Base-by-base conservation (phyloP, 2,113 vertebrate species). In the Mirounga angustirostris region DNA sequence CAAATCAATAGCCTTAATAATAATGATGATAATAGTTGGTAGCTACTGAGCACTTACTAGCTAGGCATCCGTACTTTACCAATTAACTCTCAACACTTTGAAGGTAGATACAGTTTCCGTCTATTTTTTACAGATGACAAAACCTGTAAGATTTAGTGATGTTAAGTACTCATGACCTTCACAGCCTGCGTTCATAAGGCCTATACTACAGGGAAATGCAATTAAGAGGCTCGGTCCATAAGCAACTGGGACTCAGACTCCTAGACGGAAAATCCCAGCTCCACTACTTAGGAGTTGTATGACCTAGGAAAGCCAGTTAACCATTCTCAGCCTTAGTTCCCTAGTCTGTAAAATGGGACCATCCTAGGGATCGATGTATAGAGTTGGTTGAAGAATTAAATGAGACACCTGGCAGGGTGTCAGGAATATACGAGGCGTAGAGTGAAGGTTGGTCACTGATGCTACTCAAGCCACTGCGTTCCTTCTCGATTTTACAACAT, bases 1-100 rank as follows among this genome's bases (percentile, higher is more conserved):
- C 30, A 33, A 87, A 95, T 71, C 43, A 56, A 93, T 14, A 56
- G 56, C 33, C 67, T 91, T 81, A 90, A 81, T 59, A 86, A 58
- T 89, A 89, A 89, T 0, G 5, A 94, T 0, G 4, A 54, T 73
- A 85, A 69, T 7, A 69, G 82, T 4, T 59, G 18, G 11, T 65
- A 83, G 61, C 92, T 69, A 76, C 52, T 76, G 58, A 94, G 56
- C 28, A 89, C 52, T 88, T 69, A 69, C 12, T n/a, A 81, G 26
- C 19, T 22, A 73, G 21, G 18, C 14, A 16, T 69, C 50, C 80
- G 13, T 67, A 65, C 63, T 73, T 56, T 73, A n/a, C 85, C 87
- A 92, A 52, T 81, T 67, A 87, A 33, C 36, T 91, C 80, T 79
- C 59, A 63, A 33, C 52, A 36, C 26, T 83, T 7, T 50, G 46